A percentile compares a stretch with the other conserved stretches of the same genome.
phyloP scores from a whole-genome alignment of 2,113 vertebrate species.

The Holacanthus passer region DNA sequence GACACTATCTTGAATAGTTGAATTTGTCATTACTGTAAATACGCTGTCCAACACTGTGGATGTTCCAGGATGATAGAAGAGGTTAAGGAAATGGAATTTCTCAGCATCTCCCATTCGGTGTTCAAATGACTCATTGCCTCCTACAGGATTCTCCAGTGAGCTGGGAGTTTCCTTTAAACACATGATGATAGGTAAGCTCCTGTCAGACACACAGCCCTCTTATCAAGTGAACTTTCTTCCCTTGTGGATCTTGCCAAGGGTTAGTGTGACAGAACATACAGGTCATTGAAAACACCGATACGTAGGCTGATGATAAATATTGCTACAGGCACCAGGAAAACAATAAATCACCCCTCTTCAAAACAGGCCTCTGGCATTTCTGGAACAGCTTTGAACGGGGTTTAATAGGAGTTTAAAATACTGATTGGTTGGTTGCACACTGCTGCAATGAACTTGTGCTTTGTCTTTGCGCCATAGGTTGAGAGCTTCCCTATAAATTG shows the following conservation, averaged over 20 bases:
- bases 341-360: background rate
- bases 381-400: constrained; percentile 29
- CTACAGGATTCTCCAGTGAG: background rate
- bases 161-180: background rate
- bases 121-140: background rate
- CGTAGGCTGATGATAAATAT: constrained; percentile 6
- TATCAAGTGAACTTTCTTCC: constrained; percentile 37
- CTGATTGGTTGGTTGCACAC: background rate
- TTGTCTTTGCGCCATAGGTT: background rate
- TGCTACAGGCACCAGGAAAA: constrained; percentile 8
- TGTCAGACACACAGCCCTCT: background rate
- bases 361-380: background rate
- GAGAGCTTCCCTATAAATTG: background rate
- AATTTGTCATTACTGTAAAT: constrained; percentile 4
- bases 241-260: background rate
- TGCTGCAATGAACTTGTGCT: background rate
- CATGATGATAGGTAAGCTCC: background rate
- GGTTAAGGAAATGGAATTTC: background rate
- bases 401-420: constrained; percentile 7
- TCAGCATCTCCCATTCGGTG: background rate
- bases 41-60: background rate
- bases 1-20: background rate
- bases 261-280: background rate
- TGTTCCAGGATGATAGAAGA: background rate
- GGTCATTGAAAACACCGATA: background rate